phyloP scores from a whole-genome alignment of 2,888 invertebrate genomes.

The Eristalis intricaria region DNA sequence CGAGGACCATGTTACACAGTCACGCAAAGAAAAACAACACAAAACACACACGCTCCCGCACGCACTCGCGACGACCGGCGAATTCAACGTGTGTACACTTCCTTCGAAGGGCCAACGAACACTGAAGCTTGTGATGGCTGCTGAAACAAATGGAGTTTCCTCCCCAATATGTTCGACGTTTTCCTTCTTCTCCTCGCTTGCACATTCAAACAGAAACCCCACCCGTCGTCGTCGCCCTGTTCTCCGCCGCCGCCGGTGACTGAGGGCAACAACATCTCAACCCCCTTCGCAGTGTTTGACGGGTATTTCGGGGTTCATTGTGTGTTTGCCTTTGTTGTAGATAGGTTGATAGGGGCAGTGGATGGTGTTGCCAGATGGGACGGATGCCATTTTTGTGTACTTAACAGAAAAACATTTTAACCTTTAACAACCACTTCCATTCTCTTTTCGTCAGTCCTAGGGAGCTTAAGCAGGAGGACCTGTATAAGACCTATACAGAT shows the following conservation, averaged over 20 bases:
- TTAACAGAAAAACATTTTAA: too few species aligned
- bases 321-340: constrained; percentile 44
- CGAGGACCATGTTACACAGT: not conserved
- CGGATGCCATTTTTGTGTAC: too few species aligned
- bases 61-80: constrained; percentile 19
- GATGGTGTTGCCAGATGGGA: constrained; percentile 25
- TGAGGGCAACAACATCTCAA: constrained; percentile 42
- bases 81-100: constrained; percentile 5
- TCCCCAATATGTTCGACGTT: constrained; percentile 31
- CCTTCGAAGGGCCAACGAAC: constrained; percentile 33
- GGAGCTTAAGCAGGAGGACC: too few species aligned
- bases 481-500: too few species aligned
- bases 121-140: constrained; percentile 40
- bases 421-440: too few species aligned
- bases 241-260: not conserved
- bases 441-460: too few species aligned
- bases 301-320: constrained; percentile 46
- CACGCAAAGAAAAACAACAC: not conserved
- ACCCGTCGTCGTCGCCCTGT: not conserved
- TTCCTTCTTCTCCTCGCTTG: not conserved
- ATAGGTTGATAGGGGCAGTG: constrained; percentile 1
- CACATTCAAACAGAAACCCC: not conserved
- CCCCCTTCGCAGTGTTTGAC: not conserved
- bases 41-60: not conserved
- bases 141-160: constrained; percentile 7